Conservation (phyloP, 2,797 vertebrate genomes). For the Sebastes hopkinsi region DNA sequence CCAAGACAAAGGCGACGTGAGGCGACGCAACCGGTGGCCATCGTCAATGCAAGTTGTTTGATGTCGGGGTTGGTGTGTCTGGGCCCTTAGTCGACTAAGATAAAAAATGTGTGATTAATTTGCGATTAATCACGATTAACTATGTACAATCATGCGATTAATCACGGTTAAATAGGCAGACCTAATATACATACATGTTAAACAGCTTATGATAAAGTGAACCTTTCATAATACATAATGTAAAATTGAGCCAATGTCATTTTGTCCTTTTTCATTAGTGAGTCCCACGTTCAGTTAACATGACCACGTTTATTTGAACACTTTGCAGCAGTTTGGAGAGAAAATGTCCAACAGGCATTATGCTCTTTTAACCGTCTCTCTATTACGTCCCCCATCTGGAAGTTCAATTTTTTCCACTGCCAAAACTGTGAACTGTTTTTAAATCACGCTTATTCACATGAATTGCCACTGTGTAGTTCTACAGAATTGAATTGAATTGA, state of each 20-base stretch:
- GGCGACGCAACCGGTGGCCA: no score
- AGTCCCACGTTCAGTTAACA: neutral
- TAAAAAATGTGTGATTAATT: no score
- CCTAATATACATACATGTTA: no score
- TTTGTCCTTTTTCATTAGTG: neutral
- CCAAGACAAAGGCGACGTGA: rapidly evolving
- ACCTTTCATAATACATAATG: neutral
- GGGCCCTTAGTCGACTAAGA: no score
- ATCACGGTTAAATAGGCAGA: no score
- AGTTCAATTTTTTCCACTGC: neutral
- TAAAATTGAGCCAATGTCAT: neutral
- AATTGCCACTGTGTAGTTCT: neutral
- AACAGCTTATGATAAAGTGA: neutral
- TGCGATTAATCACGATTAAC: no score
- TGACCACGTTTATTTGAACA: neutral
- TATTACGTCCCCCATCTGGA: neutral
- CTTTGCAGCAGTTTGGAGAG: neutral
- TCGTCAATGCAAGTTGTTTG: no score
- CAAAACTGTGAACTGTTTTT: neutral
- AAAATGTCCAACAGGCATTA: neutral
- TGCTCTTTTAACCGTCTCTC: neutral
- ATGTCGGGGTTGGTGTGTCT: no score
- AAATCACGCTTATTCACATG: neutral
- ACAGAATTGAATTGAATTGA: neutral
- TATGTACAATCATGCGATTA: no score